A percentile compares a stretch with the other conserved stretches of the same genome.
Evolutionary conservation across 1,140 invertebrate genomes (phyloP).

Genomic region (Eumaeus atala): DNA sequence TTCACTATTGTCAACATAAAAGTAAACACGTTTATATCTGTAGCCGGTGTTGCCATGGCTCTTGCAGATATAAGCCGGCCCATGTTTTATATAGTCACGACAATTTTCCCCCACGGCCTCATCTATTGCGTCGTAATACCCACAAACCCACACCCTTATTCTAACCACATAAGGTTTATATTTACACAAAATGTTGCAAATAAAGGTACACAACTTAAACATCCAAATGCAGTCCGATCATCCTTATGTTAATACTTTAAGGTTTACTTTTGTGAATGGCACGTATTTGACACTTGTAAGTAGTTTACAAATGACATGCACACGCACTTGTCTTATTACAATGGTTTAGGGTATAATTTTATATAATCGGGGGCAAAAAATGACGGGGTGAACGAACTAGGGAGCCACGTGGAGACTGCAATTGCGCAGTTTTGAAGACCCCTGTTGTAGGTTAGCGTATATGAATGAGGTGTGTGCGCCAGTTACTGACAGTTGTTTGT

Average conservation of each 20-base stretch:
- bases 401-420: conserved; percentile 53
- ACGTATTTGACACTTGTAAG: no score
- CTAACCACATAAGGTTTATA: background rate
- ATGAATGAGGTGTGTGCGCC: conserved; percentile 33
- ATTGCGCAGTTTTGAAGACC: conserved; percentile 63
- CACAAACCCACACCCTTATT: no score
- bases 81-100: no score
- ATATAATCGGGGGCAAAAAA: conserved; percentile 8
- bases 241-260: background rate
- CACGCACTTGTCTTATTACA: conserved; percentile 13
- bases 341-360: conserved; percentile 25
- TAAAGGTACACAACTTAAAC: no score
- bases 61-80: no score
- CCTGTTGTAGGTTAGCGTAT: conserved; percentile 50
- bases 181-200: background rate
- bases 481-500: background rate
- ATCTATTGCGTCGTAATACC: no score
- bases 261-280: background rate
- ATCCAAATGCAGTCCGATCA: background rate
- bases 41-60: no score
- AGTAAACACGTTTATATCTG: no score
- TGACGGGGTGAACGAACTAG: conserved; percentile 47
- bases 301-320: no score
- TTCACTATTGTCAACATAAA: no score
- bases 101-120: no score